Base-by-base conservation (phyloP, 2,113 vertebrate genomes). In the Machaerirhynchus nigripectus region DNA sequence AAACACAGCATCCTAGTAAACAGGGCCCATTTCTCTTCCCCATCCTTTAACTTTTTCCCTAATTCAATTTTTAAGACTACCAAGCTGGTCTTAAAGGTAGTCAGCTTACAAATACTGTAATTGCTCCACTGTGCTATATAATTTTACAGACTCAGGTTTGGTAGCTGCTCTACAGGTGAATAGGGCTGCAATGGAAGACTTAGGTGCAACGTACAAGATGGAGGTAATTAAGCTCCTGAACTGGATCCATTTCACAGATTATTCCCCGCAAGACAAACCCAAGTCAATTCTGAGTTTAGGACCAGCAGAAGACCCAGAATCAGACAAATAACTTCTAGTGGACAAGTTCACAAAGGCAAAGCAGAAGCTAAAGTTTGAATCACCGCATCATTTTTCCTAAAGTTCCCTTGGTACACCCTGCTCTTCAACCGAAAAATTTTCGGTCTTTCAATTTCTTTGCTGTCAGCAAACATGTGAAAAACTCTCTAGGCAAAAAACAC, bases 321-420 rank as follows among this genome's bases (percentile, higher is more conserved):
- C 4, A 2, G 31, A 15, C 7, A 79, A 77, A 20, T 30, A 61
- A 57, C n/a, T 91, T 52, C 24, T 16, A 68, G 67, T 9, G 28
- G 24, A n/a, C 22, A 53, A 56, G 22, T 20, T 6, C 1, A 31
- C 17, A 13, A 21, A 73, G 37, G 19, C 31, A 84, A 84, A 79
- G 70, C 57, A 87, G 47, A 15, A 85, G 17, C 26, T 68, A 75
- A 84, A 56, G 20, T 22, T 44, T 73, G 31, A 53, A 69, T 53
- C 24, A 60, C 7, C 0, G 0, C 20, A 53, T 17, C 2, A 1
- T 26, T 56, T 82, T 56, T 27, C n/a, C 21, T 30, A 5, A 79
- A 59, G 49, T 39, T 15, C 3, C 26, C 23, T 49, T 6, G 5
- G n/a, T 53, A 81, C 39, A 13, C 89, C 59, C 73, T 59, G 33